Conservation (phyloP, 1,140 invertebrate genomes). For the Drosophila rufa region DNA sequence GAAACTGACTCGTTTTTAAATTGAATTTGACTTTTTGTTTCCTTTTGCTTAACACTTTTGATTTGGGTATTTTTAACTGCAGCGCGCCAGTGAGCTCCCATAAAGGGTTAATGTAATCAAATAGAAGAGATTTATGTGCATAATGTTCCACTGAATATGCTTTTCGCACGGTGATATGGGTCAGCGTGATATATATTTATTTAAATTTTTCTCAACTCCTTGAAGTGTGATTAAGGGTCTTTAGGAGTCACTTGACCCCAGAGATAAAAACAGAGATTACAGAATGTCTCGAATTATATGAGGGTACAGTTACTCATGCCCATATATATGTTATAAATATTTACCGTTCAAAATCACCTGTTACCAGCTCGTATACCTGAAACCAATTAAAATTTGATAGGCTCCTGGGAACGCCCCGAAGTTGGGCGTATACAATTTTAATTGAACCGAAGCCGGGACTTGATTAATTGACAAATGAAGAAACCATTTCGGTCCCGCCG, state of each 20-base stretch:
- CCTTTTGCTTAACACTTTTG: conserved; percentile 55
- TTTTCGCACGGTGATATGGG: conserved; percentile 35
- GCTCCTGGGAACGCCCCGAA: conserved; percentile 1
- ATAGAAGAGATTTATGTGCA: conserved; percentile 55
- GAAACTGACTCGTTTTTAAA: conserved; percentile 43
- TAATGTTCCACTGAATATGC: conserved; percentile 42
- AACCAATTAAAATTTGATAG: conserved; percentile 55
- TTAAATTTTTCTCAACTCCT: conserved; percentile 23
- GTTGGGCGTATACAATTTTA: conserved; percentile 37
- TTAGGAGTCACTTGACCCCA: conserved; percentile 11
- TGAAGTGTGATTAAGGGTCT: conserved; percentile 18
- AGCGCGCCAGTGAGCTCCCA: conserved; percentile 14
- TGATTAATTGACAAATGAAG: conserved; percentile 62
- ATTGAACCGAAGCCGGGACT: conserved; percentile 38
- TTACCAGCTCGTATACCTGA: conserved; percentile 17
- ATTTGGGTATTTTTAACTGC: conserved; percentile 58
- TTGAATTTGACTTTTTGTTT: conserved; percentile 57
- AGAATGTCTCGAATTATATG: not conserved
- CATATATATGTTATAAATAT: conserved; percentile 20
- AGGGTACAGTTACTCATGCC: not conserved
- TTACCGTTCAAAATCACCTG: conserved; percentile 8
- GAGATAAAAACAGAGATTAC: not conserved
- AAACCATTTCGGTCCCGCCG: conserved; percentile 31
- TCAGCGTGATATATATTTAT: conserved; percentile 36
- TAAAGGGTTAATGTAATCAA: conserved; percentile 59